Evolutionary conservation across 92 coral and sea anemone species (phyloP).

Genomic region (Metridium senile): DNA sequence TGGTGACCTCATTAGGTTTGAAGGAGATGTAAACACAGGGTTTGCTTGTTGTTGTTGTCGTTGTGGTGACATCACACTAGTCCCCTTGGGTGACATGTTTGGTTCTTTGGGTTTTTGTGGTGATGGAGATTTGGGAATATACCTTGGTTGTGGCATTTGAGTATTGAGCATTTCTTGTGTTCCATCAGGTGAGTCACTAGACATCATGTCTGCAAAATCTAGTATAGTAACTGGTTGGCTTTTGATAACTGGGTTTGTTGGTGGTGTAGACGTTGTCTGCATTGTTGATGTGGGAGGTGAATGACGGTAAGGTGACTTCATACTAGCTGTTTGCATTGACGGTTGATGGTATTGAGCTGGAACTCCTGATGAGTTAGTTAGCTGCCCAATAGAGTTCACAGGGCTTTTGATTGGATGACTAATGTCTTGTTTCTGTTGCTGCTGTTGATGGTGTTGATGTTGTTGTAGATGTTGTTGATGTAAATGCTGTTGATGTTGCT

Average conservation of each 20-base stretch:
- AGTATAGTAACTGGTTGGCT: constrained; percentile 69
- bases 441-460: constrained; percentile 27
- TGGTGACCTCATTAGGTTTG: constrained; percentile 34
- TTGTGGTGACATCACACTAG: constrained; percentile 57
- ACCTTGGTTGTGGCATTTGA: constrained; percentile 48
- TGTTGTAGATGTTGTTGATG: constrained; percentile 33
- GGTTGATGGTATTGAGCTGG: constrained; percentile 7
- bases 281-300: neutral
- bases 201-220: constrained; percentile 82
- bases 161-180: constrained; percentile 32
- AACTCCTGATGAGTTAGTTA: neutral
- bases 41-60: constrained; percentile 16
- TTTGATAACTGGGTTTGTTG: constrained; percentile 37
- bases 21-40: constrained; percentile 17
- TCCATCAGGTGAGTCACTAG: constrained; percentile 47
- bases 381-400: constrained; percentile 2
- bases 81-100: neutral
- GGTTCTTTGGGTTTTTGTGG: constrained; percentile 43
- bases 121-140: constrained; percentile 51
- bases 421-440: neutral
- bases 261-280: constrained; percentile 19
- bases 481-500: constrained; percentile 8
- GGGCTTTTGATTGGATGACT: neutral
- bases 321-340: neutral
- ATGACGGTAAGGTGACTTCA: constrained; percentile 4